Conservation (phyloP, 1,140 invertebrate genomes). For the Whitmania pigra region DNA sequence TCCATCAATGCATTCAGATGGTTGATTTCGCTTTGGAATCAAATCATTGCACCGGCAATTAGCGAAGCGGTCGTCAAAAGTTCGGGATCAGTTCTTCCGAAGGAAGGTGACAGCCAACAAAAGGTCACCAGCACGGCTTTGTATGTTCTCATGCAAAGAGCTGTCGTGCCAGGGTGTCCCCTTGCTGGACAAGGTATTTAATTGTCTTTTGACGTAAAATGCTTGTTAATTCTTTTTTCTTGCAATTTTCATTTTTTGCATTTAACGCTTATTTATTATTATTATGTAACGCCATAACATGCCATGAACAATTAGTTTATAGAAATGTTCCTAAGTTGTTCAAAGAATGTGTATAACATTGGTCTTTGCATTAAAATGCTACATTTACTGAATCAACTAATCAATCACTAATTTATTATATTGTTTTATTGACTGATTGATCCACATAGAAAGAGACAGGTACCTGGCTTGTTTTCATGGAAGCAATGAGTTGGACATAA, state of each 20-base stretch:
- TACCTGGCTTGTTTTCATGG: conserved; percentile 33
- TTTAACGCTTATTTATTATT: neutral
- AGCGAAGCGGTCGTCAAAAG: conserved; percentile 32
- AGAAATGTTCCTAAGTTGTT: neutral
- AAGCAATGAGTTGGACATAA: conserved; percentile 35
- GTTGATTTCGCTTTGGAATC: conserved; percentile 36
- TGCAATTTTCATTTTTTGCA: neutral
- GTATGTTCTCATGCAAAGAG: conserved; percentile 39
- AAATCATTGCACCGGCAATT: conserved; percentile 34
- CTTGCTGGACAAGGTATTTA: conserved; percentile 35
- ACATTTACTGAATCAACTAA: neutral
- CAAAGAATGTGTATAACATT: neutral
- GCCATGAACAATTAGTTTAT: neutral
- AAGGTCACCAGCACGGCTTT: conserved; percentile 39
- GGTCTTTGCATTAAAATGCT: neutral
- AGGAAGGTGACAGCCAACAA: conserved; percentile 32
- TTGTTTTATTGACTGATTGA: neutral
- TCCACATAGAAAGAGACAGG: conserved; percentile 33
- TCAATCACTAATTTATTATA: neutral
- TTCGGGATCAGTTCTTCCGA: conserved; percentile 29
- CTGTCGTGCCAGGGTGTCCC: conserved; percentile 37
- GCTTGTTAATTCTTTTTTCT: neutral
- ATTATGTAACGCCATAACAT: no score
- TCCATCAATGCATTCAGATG: conserved; percentile 29
- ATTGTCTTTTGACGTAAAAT: neutral